Percentiles rank a stretch among this genome's conserved stretches.
These are phyloP conservation scores for Fulica atra DNA, from an alignment of 2,113 vertebrate species.

Conservation along the genomic window DNA sequence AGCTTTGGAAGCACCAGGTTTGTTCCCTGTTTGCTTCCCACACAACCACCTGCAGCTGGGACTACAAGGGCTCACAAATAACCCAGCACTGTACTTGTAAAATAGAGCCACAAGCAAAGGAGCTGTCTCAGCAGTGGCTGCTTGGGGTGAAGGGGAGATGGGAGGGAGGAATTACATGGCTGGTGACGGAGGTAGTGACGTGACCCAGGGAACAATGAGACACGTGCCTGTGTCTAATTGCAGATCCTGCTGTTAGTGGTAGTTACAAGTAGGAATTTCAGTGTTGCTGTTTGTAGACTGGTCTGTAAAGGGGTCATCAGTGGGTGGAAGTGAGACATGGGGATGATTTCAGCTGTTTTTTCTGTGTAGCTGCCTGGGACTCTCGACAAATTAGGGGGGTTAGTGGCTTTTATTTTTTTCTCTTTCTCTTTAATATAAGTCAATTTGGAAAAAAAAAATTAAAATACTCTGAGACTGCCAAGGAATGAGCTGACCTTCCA, in stretches of 20 bases:
- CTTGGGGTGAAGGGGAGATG: neutral
- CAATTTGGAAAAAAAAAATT: neutral
- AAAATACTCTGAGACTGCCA: neutral
- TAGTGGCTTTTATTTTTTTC: no score
- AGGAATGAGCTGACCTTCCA: neutral
- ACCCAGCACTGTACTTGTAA: accelerated
- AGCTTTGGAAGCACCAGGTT: neutral
- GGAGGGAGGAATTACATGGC: neutral
- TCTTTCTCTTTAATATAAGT: neutral
- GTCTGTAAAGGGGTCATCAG: neutral
- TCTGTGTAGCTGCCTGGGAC: neutral
- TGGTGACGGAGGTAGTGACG: neutral
- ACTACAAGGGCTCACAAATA: accelerated
- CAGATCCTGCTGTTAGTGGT: neutral
- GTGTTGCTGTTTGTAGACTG: neutral
- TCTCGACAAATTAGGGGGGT: neutral
- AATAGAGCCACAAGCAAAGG: neutral
- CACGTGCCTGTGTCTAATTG: neutral
- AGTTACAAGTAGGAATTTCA: neutral
- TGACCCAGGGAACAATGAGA: neutral
- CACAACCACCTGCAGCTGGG: neutral
- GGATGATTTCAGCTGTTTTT: neutral
- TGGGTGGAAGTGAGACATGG: neutral
- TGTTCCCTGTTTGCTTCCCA: neutral
- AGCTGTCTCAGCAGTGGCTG: neutral